phyloP scores from a whole-genome alignment of 1,140 invertebrate genomes.

The Phocides pigmalion region DNA sequence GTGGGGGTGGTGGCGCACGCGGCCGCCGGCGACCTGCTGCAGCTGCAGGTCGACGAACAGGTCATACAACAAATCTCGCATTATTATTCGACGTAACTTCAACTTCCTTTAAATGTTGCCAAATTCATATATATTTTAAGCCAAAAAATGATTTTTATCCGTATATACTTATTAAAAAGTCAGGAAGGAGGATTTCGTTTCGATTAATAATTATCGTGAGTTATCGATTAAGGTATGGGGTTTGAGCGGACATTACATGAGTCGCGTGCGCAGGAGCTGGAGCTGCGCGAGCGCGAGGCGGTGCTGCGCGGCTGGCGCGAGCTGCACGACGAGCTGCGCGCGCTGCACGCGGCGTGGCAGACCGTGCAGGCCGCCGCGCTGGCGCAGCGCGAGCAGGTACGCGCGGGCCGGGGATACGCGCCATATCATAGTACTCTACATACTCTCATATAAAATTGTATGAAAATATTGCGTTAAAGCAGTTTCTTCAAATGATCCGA shows the following conservation, averaged over 20 bases:
- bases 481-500: too few relatives aligned
- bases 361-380: conserved; percentile 83
- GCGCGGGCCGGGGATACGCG: conserved; percentile 23
- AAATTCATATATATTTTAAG: too few relatives aligned
- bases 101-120: too few relatives aligned
- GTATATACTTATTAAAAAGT: too few relatives aligned
- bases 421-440: not conserved
- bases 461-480: too few relatives aligned
- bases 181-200: too few relatives aligned
- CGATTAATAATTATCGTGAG: too few relatives aligned
- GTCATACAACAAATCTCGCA: too few relatives aligned
- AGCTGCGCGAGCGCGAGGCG: conserved; percentile 57
- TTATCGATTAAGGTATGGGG: too few relatives aligned
- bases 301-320: conserved; percentile 60
- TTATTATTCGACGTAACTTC: too few relatives aligned
- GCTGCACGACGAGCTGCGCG: conserved; percentile 77
- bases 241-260: not conserved
- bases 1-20: conserved; percentile 53
- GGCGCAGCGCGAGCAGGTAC: conserved; percentile 86
- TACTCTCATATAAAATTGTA: too few relatives aligned
- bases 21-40: conserved; percentile 36
- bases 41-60: conserved; percentile 62
- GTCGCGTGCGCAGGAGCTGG: conserved; percentile 43
- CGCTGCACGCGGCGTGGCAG: conserved; percentile 84
- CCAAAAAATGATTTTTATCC: too few relatives aligned